Conservation (phyloP, 2,797 vertebrate genomes). For the Nyctibius grandis region DNA sequence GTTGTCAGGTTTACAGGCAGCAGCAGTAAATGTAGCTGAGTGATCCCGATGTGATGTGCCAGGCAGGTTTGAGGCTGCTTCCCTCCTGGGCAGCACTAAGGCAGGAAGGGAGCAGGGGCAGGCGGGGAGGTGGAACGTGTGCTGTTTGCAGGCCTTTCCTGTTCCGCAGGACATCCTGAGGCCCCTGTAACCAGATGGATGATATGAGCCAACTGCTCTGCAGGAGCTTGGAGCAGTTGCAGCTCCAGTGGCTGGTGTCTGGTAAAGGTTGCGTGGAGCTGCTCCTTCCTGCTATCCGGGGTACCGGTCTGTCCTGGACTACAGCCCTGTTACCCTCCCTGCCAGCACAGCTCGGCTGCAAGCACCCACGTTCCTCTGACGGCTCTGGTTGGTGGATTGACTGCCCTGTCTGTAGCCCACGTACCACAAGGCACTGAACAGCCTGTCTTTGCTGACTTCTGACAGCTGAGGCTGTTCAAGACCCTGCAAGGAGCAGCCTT, state of each 20-base stretch:
- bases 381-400: background rate
- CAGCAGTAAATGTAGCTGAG: background rate
- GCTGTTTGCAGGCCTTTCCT: slow-evolving; percentile 45
- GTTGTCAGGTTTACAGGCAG: background rate
- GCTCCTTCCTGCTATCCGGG: background rate
- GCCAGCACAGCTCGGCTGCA: background rate
- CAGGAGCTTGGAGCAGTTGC: background rate
- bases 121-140: background rate
- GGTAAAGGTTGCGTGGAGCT: background rate
- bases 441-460: background rate
- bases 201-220: background rate
- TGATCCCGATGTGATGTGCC: rapidly evolving
- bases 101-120: slow-evolving; percentile 34
- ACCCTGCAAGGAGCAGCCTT: background rate
- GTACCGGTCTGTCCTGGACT: background rate
- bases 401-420: background rate
- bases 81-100: background rate
- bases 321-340: background rate
- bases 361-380: rapidly evolving
- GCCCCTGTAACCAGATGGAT: background rate
- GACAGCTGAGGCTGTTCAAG: background rate
- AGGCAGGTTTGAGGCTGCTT: background rate
- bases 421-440: background rate
- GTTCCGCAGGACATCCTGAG: slow-evolving; percentile 60
- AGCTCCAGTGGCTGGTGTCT: background rate